Evolutionary conservation across 2,888 invertebrate genomes (phyloP), one percentile per base, ranked within the genome.

Genomic region (Argyresthia albistria): DNA sequence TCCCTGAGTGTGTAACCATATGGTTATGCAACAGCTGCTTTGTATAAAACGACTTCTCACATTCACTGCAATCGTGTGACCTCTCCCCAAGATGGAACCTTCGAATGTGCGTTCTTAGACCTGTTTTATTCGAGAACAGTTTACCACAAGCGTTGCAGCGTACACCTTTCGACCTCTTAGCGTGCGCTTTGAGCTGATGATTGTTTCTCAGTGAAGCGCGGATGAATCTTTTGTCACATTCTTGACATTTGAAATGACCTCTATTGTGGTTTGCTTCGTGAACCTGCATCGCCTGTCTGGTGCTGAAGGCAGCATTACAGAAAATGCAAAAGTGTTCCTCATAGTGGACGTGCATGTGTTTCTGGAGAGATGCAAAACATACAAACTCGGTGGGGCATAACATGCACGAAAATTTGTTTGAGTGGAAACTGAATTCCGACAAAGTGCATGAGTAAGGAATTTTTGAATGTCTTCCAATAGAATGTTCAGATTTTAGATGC

Each of bases 161-260:
- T 45, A n/a, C 35, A 43, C 53, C 82, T 82, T 7, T 82, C 77
- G 0, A 81, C 80, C 54, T 84, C 82, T 0, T 76, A 46, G 84
- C 83, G 51, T 87, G 87, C 0, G 80, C 76, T 56, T 80, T 79
- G 25, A 79, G 73, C 87, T 86, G 84, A 55, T 87, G 86, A 1
- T 83, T 62, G 0, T 86, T 82, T 50, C 84, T 86, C 84, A 86
- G 56, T 84, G 84, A 57, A 86, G 83, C 61, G 83, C 81, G 54
- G 86, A 87, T n/a, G 8, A 42, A 86, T 0, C 71, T 74, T 50
- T 79, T 80, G 1, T 80, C 83, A 39, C 86, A 87, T 6, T 81
- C 74, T 54, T 84, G 83, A 37, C 86, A 87, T 50, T 80, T 80
- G 53, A 86, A 86, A 50, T 49, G n/a, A 12, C 39, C 46, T 4